A percentile compares a stretch with the other conserved stretches of the same genome.
Evolutionary conservation across 2,113 vertebrate species (phyloP).

Genomic region (Periophthalmodon schlosseri): DNA sequence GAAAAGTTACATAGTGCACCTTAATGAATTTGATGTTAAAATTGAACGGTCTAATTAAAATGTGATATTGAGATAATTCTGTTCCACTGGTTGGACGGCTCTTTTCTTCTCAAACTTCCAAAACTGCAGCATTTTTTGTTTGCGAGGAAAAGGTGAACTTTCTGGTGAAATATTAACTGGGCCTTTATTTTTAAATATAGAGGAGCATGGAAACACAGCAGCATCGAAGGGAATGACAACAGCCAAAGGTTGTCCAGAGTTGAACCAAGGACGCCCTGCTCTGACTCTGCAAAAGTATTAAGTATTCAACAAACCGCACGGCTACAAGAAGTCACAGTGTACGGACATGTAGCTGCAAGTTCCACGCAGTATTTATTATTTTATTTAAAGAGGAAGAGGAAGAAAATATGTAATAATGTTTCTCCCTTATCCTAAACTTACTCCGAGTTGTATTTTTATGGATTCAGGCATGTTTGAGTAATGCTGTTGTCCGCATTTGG

Average conservation of each 20-base stretch:
- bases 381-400: neutral
- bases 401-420: no score
- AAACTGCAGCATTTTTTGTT: neutral
- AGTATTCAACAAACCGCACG: conserved; percentile 1
- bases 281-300: neutral
- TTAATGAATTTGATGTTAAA: no score
- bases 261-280: neutral
- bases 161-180: conserved; percentile 1
- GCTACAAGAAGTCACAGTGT: neutral
- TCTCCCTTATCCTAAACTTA: no score
- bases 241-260: conserved; percentile 6
- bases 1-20: no score
- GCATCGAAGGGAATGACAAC: conserved; percentile 5
- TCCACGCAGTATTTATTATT: neutral
- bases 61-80: no score
- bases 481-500: no score
- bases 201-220: neutral
- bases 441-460: no score
- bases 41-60: no score
- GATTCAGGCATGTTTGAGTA: no score
- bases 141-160: neutral
- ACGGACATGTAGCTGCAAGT: neutral
- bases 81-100: neutral
- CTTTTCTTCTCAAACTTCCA: neutral
- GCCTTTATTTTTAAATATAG: conserved; percentile 11